phyloP scores from a whole-genome alignment of 1,140 invertebrate genomes.

The Planococcus citri region DNA sequence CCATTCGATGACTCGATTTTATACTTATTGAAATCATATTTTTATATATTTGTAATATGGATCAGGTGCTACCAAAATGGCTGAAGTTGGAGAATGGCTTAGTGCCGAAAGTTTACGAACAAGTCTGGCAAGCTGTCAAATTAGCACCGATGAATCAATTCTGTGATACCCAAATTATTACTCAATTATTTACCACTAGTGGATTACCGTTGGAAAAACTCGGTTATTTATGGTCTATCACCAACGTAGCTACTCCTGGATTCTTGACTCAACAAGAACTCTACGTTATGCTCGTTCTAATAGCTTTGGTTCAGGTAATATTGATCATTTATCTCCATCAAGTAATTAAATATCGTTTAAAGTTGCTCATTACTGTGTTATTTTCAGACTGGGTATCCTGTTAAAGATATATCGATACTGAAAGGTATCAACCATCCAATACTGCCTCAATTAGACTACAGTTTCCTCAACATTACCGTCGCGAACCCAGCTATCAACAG shows the following conservation, averaged over 20 bases:
- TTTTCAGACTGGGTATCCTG: constrained; percentile 24
- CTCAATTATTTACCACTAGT: constrained; percentile 46
- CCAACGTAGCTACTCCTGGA: constrained; percentile 46
- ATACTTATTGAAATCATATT: not conserved
- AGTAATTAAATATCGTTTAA: not conserved
- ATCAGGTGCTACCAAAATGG: constrained; percentile 34
- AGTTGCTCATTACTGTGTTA: not conserved
- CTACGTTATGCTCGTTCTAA: constrained; percentile 45
- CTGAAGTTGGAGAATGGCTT: constrained; percentile 37
- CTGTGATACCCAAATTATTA: constrained; percentile 46
- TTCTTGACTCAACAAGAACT: constrained; percentile 47
- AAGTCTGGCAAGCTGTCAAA: constrained; percentile 37
- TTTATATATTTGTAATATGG: not conserved
- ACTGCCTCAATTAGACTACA: constrained; percentile 23
- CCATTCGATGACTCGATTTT: not conserved
- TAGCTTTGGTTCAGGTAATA: constrained; percentile 45
- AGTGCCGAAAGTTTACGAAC: constrained; percentile 38
- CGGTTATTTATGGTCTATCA: constrained; percentile 49
- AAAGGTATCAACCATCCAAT: constrained; percentile 24
- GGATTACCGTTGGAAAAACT: constrained; percentile 44
- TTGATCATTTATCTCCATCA: not conserved
- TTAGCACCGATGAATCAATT: constrained; percentile 32
- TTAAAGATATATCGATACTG: constrained; percentile 22
- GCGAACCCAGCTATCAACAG: constrained; percentile 15
- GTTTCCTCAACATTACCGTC: constrained; percentile 21